A percentile compares a stretch with the other conserved stretches of the same genome.
These are phyloP conservation scores for Zelostemma sp. DNA, from an alignment of 1,140 invertebrate species.

Conservation along the genomic window DNA sequence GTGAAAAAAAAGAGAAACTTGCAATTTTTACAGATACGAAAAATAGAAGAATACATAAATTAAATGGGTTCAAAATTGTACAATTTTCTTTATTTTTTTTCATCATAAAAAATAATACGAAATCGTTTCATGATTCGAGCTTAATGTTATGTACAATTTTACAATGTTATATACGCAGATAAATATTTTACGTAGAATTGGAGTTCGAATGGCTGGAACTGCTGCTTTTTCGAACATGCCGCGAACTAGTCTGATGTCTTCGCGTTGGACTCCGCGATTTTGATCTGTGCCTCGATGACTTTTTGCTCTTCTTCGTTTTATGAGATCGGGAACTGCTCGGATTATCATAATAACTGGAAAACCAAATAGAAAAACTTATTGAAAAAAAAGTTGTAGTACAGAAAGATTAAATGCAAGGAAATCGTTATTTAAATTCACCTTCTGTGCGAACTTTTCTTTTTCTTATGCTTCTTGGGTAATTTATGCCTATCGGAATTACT, in stretches of 20 bases:
- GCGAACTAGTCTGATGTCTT: slow-evolving; percentile 52
- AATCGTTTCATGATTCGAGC: neutral
- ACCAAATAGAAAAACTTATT: neutral
- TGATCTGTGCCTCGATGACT: slow-evolving; percentile 60
- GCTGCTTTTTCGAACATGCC: slow-evolving; percentile 54
- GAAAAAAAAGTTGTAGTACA: neutral
- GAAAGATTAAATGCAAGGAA: neutral
- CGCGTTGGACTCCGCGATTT: slow-evolving; percentile 60
- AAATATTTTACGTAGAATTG: slow-evolving; percentile 21
- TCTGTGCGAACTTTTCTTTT: slow-evolving; percentile 66
- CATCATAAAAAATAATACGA: slow-evolving; percentile 2
- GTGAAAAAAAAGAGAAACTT: neutral
- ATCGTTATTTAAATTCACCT: slow-evolving; percentile 49
- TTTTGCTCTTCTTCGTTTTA: slow-evolving; percentile 65
- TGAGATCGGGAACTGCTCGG: slow-evolving; percentile 62
- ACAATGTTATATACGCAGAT: too few species aligned
- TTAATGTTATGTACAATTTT: too few species aligned
- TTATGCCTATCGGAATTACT: slow-evolving; percentile 56
- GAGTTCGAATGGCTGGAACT: slow-evolving; percentile 60
- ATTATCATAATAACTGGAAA: slow-evolving; percentile 61
- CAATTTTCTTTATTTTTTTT: slow-evolving; percentile 1
- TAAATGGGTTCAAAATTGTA: too few species aligned
- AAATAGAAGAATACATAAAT: neutral
- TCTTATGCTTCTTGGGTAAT: slow-evolving; percentile 64
- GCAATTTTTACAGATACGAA: neutral